phyloP scores from a whole-genome alignment of 2,888 invertebrate species.

The Drosophila atripex region DNA sequence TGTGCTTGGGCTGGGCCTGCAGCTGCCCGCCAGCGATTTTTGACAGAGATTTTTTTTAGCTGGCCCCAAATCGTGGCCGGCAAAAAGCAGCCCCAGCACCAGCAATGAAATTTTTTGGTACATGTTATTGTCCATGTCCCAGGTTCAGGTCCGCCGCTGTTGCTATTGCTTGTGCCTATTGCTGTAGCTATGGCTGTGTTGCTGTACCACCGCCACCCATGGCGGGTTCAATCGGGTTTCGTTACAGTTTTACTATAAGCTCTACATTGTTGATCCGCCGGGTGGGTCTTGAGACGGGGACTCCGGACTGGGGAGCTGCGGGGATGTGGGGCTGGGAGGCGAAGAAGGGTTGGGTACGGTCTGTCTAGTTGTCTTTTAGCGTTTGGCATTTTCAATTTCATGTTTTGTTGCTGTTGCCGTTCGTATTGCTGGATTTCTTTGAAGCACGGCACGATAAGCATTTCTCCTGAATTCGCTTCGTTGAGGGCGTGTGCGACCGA shows the following conservation, averaged over 20 bases:
- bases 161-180: slow-evolving; percentile 49
- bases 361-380: slow-evolving; percentile 76
- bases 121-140: slow-evolving; percentile 75
- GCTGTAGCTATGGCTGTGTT: slow-evolving; percentile 45
- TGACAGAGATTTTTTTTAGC: slow-evolving; percentile 64
- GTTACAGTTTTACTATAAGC: slow-evolving; percentile 75
- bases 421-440: slow-evolving; percentile 69
- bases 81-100: slow-evolving; percentile 63
- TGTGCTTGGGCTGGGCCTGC: slow-evolving; percentile 65
- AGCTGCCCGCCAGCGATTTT: slow-evolving; percentile 76
- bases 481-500: slow-evolving; percentile 74
- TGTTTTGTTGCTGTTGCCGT: slow-evolving; percentile 59
- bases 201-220: slow-evolving; percentile 70
- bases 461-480: slow-evolving; percentile 78
- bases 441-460: slow-evolving; percentile 79
- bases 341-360: slow-evolving; percentile 39
- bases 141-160: slow-evolving; percentile 52
- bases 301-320: background rate
- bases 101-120: slow-evolving; percentile 78
- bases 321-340: slow-evolving; percentile 6
- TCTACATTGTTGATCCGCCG: slow-evolving; percentile 51
- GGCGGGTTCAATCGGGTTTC: slow-evolving; percentile 78
- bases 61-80: slow-evolving; percentile 62
- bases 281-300: slow-evolving; percentile 6
- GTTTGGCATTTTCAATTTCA: slow-evolving; percentile 78